phyloP scores from a whole-genome alignment of 2,113 vertebrate genomes.

The Leptobrachium leishanense region DNA sequence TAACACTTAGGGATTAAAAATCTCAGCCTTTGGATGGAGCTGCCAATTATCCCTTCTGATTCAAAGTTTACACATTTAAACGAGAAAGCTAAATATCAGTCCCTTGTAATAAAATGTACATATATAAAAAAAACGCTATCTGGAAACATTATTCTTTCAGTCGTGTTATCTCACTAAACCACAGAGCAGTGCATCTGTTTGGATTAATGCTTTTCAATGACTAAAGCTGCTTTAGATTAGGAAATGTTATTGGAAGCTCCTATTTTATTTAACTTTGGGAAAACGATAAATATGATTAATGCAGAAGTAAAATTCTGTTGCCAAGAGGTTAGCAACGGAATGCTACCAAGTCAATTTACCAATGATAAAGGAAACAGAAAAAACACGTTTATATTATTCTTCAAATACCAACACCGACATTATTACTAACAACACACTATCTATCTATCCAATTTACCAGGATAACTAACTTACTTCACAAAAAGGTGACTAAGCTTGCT shows the following conservation, averaged over 20 bases:
- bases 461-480: constrained; percentile 72
- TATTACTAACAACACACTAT: constrained; percentile 83
- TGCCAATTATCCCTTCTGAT: not conserved
- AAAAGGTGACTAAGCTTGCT: constrained; percentile 64
- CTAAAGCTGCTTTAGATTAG: constrained; percentile 59
- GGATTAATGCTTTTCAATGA: constrained; percentile 56
- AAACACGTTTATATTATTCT: constrained; percentile 42
- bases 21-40: too few relatives aligned
- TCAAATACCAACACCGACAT: constrained; percentile 71
- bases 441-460: constrained; percentile 76
- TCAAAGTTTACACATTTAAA: not conserved
- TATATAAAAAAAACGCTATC: not conserved
- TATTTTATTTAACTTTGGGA: constrained; percentile 47
- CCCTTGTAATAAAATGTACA: not conserved
- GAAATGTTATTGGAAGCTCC: constrained; percentile 55
- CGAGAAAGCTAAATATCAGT: not conserved
- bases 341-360: constrained; percentile 61
- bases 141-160: constrained; percentile 24
- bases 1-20: too few relatives aligned
- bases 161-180: constrained; percentile 52
- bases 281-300: constrained; percentile 65
- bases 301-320: constrained; percentile 50
- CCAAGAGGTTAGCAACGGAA: constrained; percentile 61
- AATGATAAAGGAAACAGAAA: constrained; percentile 45
- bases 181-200: constrained; percentile 46